Evolutionary conservation across 2,797 vertebrate species (phyloP), one percentile per base, ranked within the genome.

Genomic region (Acipenser transmontanus): DNA sequence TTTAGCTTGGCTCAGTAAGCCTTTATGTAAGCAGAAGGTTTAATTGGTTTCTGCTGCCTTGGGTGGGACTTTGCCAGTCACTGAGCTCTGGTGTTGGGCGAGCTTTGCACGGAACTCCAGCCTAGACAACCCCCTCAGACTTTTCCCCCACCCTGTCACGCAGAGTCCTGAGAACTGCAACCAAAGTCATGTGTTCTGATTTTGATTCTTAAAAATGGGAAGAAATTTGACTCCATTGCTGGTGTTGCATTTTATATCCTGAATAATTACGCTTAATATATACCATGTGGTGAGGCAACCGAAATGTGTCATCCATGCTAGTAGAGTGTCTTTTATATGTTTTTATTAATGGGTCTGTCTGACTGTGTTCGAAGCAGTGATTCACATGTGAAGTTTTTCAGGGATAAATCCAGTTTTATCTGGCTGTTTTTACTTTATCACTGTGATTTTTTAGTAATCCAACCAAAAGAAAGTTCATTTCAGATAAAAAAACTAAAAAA

Each of bases 1-100:
- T 91, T 91, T 85, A 79, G 81, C 78, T 92, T 91, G 87, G 88
- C 92, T 78, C 69, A 20, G 65, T 76, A 83, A 81, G 74, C 59
- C 73, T 52, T 64, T 80, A 78, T 84, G 76, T 80, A 87, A 89
- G 80, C 81, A 83, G 77, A 84, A 69, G 65, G 69, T 71, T 80
- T 89, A 89, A 93, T 93, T 91, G 85, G 83, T 87, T 92, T 91
- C 89, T 94, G 88, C 87, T 91, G 89, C 84, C 75, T 79, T 68
- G 6, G 71, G 82, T 86, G 84, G 76, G 74, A 74, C 73, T 64
- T 72, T 85, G 88, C 88, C 91, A 93, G 87, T 89, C 91, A 89
- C 88, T 88, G 83, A 91, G 85, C 79, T 80, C 70, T 47, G 70
- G 73, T 67, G 73, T 69, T 61, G 47, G 50, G 69, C 73, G 75